These are phyloP conservation scores for Scaptomyza caliginosa DNA, from an alignment of 2,888 invertebrate species.

Conservation along the genomic window DNA sequence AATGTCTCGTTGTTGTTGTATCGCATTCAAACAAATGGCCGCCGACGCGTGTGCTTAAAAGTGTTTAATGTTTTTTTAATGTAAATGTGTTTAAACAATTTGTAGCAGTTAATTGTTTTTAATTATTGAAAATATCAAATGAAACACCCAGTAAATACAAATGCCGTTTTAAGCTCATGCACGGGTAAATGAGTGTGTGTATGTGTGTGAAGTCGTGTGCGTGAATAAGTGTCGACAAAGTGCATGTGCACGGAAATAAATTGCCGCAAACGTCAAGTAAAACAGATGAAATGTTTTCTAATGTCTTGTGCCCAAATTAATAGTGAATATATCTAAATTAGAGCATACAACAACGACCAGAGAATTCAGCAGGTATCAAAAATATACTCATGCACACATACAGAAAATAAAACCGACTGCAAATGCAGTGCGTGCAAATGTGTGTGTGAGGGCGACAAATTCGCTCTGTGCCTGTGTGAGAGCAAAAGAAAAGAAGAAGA, in stretches of 20 bases:
- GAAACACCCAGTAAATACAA: constrained; percentile 35
- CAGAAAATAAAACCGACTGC: constrained; percentile 45
- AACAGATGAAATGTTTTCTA: constrained; percentile 19
- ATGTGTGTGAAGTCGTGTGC: constrained; percentile 30
- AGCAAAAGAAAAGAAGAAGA: constrained; percentile 35
- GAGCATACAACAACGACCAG: constrained; percentile 21
- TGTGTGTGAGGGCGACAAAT: constrained; percentile 62
- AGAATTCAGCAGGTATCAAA: constrained; percentile 25
- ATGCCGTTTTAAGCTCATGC: constrained; percentile 29
- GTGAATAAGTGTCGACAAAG: constrained; percentile 46
- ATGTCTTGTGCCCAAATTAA: constrained; percentile 4
- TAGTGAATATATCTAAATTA: constrained; percentile 12
- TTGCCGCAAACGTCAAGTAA: constrained; percentile 46
- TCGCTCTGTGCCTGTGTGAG: constrained; percentile 31
- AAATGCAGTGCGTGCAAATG: constrained; percentile 60
- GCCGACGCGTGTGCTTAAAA: constrained; percentile 52
- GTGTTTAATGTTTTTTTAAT: constrained; percentile 33
- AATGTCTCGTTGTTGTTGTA: constrained; percentile 34
- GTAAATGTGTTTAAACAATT: constrained; percentile 16
- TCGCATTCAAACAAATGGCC: constrained; percentile 60
- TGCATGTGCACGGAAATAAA: constrained; percentile 65
- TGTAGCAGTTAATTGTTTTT: constrained; percentile 10
- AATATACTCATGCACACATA: constrained; percentile 15
- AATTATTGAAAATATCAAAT: constrained; percentile 6
- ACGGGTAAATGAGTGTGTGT: constrained; percentile 4